These are phyloP conservation scores for Cyanoliseus patagonus DNA, from an alignment of 2,113 vertebrate species.

Conservation along the genomic window DNA sequence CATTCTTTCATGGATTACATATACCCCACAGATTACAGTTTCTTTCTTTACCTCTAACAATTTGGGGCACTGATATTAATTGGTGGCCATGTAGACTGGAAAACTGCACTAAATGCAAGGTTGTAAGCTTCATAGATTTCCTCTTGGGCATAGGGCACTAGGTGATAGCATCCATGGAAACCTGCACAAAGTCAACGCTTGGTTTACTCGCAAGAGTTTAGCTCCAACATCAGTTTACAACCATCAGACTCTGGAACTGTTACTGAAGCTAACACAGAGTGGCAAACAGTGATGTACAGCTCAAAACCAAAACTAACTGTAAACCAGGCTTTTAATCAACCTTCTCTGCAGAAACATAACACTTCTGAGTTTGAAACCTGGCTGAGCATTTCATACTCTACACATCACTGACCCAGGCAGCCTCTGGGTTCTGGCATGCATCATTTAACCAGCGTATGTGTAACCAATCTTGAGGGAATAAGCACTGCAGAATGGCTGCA, in stretches of 20 bases:
- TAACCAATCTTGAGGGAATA: background rate
- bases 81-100: background rate
- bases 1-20: background rate
- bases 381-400: background rate
- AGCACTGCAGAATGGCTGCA: background rate
- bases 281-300: background rate
- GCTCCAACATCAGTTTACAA: background rate
- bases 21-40: background rate
- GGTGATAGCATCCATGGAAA: background rate
- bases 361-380: background rate
- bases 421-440: background rate
- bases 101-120: background rate
- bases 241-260: background rate
- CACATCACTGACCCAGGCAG: background rate
- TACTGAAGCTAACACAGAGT: background rate
- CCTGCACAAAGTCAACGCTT: background rate
- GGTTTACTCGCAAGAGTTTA: background rate
- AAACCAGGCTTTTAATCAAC: background rate
- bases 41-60: background rate
- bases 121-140: background rate
- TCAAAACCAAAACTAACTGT: background rate
- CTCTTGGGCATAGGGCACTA: background rate
- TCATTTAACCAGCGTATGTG: background rate
- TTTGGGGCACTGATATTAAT: background rate
- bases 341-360: background rate